Base-by-base conservation (phyloP, 92 coral and sea anemone genomes). In the Siderastrea siderea region DNA sequence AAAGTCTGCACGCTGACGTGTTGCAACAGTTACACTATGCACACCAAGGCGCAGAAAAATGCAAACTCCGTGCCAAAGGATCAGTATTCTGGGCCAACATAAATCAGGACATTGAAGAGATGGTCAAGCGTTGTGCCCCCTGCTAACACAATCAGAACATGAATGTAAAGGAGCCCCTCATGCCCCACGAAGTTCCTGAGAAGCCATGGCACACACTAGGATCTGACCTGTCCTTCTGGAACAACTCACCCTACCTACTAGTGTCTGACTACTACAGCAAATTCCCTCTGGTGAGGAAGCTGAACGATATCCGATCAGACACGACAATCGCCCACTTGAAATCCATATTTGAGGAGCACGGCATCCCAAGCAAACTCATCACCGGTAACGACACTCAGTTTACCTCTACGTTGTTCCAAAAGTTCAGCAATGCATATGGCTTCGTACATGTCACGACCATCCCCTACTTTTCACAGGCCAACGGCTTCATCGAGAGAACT, bases 41-140 rank as follows among this genome's bases (percentile, higher is more conserved):
- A 26, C 95, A 89, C 81, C 97, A 92, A 71, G 92, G 95, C 38
- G 83, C 94, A 43, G 98, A 94, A 75, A 92, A 92, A 47, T 94
- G 95, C 71, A 92, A 94, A 61, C 96, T 87, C 79, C 78, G 96
- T 63, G 91, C 92, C 59, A 93, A 87, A 79, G 96, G 88, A 52
- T 90, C 96, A 10, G 96, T 93, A 47, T 86, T 93, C 79, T 83
- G 94, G 94, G 87, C 82, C 77, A 93, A 86, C 85, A 87, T 92
- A 19, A 94, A 92, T 61, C 79, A 82, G 5, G 91, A 94, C 76
- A 89, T 92, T 17, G 90, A 94, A 57, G 52, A 92, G 74, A 92
- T 92, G 90, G 95, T 94, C 14, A 92, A 91, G 69, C 4, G 46
- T n/a, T 93, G 92, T 47, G 88, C 91, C 6, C 92, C 96, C 7